Base-by-base conservation (phyloP, 2,113 vertebrate species). In the Pseudonaja textilis region DNA sequence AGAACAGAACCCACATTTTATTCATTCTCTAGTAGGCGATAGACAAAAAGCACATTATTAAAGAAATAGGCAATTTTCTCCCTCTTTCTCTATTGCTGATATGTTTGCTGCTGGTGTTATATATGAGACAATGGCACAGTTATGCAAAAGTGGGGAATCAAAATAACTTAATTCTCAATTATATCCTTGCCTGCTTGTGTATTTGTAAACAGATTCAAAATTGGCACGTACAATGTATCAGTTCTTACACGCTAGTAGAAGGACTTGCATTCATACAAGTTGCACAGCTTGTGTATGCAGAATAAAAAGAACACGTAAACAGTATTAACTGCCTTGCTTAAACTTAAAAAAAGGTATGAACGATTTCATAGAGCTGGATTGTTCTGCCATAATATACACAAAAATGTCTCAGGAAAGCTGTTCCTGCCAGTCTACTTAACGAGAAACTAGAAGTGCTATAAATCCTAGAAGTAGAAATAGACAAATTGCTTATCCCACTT, bases 291-390 rank as follows among this genome's bases (percentile, higher is more conserved):
- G 94, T 94, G 90, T 54, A 88, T 94, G 94, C 50, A 81, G 54
- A 74, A 95, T 91, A 95, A 93, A 81, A 47, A 94, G 93, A 91
- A 94, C 93, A 96, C 96, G 94, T 55, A 94, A 56, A 52, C 64
- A 90, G 87, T 23, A 57, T 88, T 94, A 95, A 91, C 47, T 42
- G 59, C 18, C 18, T 69, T 74, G 18, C 5, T 81, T 52, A 10
- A 94, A 95, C 45, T 25, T 90, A 34, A 94, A 92, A 95, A 59
- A 89, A 88, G 86, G 54, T 59, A 26, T 42, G 52, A 81, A n/a
- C 5, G 47, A 56, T 25, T 55, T 10, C 42, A 50, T 34, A 56
- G 14, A 50, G 11, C 14, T 74, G 42, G n/a, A 61, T 11, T 4
- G 59, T 57, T 87, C 26, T 47, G 55, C 85, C 56, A 87, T 57